phyloP scores from a whole-genome alignment of 2,113 vertebrate genomes.

The Indicator indicator region DNA sequence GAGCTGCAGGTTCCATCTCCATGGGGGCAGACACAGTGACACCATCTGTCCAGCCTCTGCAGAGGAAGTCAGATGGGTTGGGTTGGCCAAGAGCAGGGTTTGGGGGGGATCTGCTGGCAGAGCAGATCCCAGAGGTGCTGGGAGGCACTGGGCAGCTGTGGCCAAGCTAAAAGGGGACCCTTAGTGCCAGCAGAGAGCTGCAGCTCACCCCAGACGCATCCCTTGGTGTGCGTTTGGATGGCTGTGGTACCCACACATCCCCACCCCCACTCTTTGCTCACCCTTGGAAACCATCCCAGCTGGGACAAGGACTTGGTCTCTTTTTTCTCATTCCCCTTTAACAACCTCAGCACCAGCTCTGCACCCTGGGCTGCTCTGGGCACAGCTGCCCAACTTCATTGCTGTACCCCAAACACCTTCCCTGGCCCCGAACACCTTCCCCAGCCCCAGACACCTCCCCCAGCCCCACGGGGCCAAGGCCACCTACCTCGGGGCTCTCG shows the following conservation, averaged over 20 bases:
- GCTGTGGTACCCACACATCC: fast-evolving
- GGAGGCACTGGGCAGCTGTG: background rate
- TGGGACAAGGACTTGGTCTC: fast-evolving
- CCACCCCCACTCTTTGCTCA: fast-evolving
- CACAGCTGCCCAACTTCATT: fast-evolving
- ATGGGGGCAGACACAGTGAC: fast-evolving
- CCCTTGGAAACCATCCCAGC: background rate
- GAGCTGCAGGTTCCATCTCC: background rate
- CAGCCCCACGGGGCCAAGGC: fast-evolving
- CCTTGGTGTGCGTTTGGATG: fast-evolving
- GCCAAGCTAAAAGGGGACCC: background rate
- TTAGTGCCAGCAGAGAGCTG: background rate
- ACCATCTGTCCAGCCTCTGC: fast-evolving
- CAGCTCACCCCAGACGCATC: fast-evolving
- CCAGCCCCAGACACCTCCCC: background rate
- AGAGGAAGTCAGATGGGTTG: background rate
- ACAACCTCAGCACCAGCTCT: background rate
- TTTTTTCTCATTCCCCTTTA: background rate
- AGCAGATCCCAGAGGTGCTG: background rate
- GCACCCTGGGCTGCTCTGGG: fast-evolving
- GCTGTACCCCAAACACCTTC: fast-evolving
- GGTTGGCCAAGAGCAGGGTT: background rate
- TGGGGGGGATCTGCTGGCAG: background rate
- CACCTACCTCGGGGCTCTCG: conserved; percentile 49
- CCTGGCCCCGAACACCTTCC: too few relatives aligned